Conservation (phyloP, 2,113 vertebrate genomes). For the Halichoerus grypus region DNA sequence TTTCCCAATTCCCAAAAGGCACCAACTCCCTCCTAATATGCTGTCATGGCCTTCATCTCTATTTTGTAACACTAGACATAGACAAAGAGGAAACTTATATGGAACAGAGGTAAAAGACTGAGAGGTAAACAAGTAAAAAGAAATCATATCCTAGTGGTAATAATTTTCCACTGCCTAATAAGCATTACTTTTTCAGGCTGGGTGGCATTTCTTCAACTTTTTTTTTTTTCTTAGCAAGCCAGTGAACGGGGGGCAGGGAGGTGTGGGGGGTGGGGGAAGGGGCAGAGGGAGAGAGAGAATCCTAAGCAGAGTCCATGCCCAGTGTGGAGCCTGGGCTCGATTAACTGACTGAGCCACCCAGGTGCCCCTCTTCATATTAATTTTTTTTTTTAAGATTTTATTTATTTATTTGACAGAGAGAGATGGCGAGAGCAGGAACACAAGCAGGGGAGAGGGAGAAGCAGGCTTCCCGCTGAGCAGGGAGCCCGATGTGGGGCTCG, state of each 20-base stretch:
- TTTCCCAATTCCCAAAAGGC: background rate
- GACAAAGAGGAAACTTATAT: background rate
- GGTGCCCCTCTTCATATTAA: background rate
- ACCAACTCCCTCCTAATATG: background rate
- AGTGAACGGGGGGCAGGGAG: background rate
- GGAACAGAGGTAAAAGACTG: constrained; percentile 7
- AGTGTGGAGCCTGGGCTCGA: background rate
- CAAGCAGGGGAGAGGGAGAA: too few species aligned
- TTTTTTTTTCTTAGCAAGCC: background rate
- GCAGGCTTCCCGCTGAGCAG: too few species aligned
- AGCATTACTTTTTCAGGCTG: constrained; percentile 4
- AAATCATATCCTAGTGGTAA: background rate
- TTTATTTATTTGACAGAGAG: too few species aligned
- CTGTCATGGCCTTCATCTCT: background rate
- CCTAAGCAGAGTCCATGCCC: background rate
- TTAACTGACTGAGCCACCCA: background rate
- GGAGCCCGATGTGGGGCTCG: too few species aligned
- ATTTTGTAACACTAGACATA: constrained; percentile 12
- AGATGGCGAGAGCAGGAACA: too few species aligned
- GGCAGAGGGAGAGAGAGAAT: background rate
- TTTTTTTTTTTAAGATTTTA: too few species aligned
- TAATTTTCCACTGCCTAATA: constrained; percentile 19
- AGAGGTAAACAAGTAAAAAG: background rate
- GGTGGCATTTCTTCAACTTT: background rate
- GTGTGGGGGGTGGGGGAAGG: too few species aligned